A percentile compares a stretch with the other conserved stretches of the same genome.
Evolutionary conservation across 2,797 vertebrate species (phyloP).

Genomic region (Melanotaenia trifasciata): DNA sequence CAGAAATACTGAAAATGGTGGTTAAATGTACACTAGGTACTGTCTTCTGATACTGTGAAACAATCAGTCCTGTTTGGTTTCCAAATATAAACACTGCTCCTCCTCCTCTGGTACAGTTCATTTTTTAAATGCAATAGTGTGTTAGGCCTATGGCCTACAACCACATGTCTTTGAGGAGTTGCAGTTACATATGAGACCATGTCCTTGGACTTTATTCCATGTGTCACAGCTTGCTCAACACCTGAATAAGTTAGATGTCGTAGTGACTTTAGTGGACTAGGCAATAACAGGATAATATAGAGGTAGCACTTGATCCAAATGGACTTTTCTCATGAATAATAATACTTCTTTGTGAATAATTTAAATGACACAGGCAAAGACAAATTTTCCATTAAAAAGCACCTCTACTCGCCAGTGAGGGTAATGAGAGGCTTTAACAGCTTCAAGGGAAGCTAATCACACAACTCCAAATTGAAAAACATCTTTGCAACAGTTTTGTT

Average conservation of each 20-base stretch:
- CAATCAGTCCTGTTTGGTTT: constrained; percentile 2
- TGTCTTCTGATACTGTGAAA: constrained; percentile 4
- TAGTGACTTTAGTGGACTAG: constrained; percentile 47
- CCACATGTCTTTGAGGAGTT: constrained; percentile 26
- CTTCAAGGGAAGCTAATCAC: constrained; percentile 17
- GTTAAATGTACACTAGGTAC: neutral
- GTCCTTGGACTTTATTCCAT: constrained; percentile 64
- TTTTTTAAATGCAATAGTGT: neutral
- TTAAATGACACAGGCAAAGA: constrained; percentile 43
- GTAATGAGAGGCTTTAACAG: constrained; percentile 29
- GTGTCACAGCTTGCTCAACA: constrained; percentile 49
- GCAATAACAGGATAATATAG: constrained; percentile 58
- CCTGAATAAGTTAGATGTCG: constrained; percentile 61
- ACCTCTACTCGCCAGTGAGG: constrained; percentile 41
- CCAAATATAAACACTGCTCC: neutral
- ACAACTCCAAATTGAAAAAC: constrained; percentile 9
- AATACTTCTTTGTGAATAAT: constrained; percentile 59
- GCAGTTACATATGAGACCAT: constrained; percentile 43
- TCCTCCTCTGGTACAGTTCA: constrained; percentile 5
- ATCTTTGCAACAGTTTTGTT: neutral
- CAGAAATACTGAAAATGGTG: neutral
- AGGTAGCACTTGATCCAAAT: constrained; percentile 64
- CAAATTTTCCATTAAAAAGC: constrained; percentile 50
- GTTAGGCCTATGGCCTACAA: constrained; percentile 24
- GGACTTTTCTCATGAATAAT: constrained; percentile 72